Evolutionary conservation across 2,113 vertebrate species (phyloP).

Genomic region (Pristiophorus japonicus): DNA sequence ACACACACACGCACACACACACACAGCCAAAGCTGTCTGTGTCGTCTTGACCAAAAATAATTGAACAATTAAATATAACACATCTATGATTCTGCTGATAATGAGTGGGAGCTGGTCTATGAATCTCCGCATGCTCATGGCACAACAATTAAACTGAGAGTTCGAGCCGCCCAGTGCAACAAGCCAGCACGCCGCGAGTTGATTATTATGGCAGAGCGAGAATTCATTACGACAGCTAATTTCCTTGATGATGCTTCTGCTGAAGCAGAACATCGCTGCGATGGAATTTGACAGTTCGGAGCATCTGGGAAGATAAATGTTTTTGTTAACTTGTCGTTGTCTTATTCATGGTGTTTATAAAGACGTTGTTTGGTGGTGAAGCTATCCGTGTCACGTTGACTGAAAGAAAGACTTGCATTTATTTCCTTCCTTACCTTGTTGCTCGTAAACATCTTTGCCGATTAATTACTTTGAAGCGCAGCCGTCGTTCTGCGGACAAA

Average conservation of each 20-base stretch:
- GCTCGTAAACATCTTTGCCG: background rate
- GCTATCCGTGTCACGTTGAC: background rate
- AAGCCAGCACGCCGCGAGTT: background rate
- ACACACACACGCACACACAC: no score
- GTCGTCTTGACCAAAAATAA: background rate
- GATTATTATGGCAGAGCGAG: background rate
- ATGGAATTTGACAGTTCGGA: background rate
- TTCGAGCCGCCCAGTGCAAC: background rate
- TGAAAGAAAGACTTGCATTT: background rate
- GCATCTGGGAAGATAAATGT: background rate
- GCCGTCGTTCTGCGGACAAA: background rate
- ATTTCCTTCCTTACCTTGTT: background rate
- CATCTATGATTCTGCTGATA: background rate
- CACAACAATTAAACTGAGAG: background rate
- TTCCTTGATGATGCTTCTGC: background rate
- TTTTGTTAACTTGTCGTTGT: background rate
- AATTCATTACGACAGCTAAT: background rate
- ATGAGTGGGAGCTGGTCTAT: background rate
- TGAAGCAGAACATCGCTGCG: background rate
- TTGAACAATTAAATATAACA: conserved; percentile 29
- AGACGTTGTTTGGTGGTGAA: background rate
- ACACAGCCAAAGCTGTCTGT: background rate
- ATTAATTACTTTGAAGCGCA: background rate
- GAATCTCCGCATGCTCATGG: background rate
- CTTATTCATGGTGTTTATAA: background rate